phyloP scores from a whole-genome alignment of 2,888 invertebrate genomes.

The Nemurella pictetii region DNA sequence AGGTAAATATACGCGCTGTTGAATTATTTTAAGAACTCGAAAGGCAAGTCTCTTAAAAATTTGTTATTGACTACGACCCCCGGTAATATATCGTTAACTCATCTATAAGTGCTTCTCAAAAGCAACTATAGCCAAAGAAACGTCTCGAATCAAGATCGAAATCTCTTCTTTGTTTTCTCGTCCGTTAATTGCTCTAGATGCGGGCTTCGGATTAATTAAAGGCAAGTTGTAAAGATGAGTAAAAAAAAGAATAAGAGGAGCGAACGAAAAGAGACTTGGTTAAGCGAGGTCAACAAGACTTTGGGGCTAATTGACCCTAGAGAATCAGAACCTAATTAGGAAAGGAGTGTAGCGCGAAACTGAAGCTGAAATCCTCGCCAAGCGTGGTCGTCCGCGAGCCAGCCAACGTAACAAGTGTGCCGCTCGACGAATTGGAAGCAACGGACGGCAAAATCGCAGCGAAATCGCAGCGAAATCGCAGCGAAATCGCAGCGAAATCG shows the following conservation, averaged over 20 bases:
- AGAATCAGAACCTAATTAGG: slow-evolving; percentile 37
- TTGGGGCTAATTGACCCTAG: slow-evolving; percentile 35
- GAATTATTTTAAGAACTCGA: slow-evolving; percentile 3
- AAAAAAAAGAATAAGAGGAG: not conserved
- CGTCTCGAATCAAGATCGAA: not conserved
- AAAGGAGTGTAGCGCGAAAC: not conserved
- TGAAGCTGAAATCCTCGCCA: not conserved
- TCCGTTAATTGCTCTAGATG: slow-evolving; percentile 5
- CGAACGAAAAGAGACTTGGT: not conserved
- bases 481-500: no score
- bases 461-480: no score
- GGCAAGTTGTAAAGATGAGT: not conserved
- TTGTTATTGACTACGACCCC: not conserved
- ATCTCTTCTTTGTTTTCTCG: not conserved
- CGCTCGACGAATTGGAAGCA: no score
- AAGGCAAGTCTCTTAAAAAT: not conserved
- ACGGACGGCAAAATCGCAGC: no score
- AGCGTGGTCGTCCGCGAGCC: no score
- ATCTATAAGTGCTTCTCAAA: not conserved
- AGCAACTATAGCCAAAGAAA: not conserved
- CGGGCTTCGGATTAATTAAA: slow-evolving; percentile 8
- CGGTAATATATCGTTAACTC: not conserved
- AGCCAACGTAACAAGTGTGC: not conserved
- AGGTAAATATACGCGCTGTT: no score
- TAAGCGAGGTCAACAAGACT: slow-evolving; percentile 36